Conservation (phyloP, 2,113 vertebrate species). For the Ptyas mucosa region DNA sequence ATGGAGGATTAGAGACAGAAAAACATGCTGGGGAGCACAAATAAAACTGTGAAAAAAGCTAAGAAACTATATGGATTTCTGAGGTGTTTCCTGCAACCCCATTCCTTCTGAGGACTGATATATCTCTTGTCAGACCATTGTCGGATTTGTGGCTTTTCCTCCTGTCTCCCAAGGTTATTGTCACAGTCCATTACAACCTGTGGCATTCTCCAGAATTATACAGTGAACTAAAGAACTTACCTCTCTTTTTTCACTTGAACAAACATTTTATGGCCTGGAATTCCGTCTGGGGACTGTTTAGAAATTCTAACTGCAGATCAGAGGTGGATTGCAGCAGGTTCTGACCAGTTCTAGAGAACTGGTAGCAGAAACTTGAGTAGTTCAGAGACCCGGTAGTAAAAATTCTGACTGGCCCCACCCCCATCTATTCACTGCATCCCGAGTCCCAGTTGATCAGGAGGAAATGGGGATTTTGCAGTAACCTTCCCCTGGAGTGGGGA, state of each 20-base stretch:
- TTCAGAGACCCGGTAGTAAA: no score
- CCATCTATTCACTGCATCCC: no score
- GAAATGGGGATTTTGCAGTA: no score
- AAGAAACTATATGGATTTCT: background rate
- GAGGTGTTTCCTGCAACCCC: background rate
- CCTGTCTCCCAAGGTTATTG: background rate
- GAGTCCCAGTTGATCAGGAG: no score
- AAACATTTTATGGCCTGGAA: background rate
- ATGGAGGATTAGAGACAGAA: background rate
- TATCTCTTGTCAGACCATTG: background rate
- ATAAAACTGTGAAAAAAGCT: background rate
- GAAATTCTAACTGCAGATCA: background rate
- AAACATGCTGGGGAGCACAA: background rate
- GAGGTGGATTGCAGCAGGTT: no score
- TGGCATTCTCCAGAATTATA: background rate
- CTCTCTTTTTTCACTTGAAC: background rate
- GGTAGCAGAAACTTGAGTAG: no score
- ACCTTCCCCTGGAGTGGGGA: no score
- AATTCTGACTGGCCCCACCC: no score
- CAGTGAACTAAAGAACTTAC: background rate
- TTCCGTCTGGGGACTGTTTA: background rate
- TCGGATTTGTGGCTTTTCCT: background rate
- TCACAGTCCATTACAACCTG: background rate
- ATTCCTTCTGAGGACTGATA: background rate
- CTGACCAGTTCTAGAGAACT: no score